These are phyloP conservation scores for human (Homo sapiens) DNA, from an alignment of 2,113 vertebrate species.

Conservation along the genomic window GRCh38 chr13:39945001-39945500, in stretches of 20 bases:
- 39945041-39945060: not conserved
- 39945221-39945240: not conserved
- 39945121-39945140: not conserved
- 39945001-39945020: not conserved
- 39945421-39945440: too few relatives aligned
- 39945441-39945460: too few relatives aligned
- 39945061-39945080: not conserved
- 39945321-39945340: not conserved
- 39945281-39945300: not conserved
- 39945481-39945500: too few relatives aligned
- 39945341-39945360: not conserved
- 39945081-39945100: not conserved
- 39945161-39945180: not conserved
- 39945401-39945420: too few relatives aligned
- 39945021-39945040: not conserved
- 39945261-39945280: not conserved
- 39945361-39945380: too few relatives aligned
- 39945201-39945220: not conserved
- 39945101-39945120: not conserved
- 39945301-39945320: not conserved
- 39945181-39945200: not conserved
- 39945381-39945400: too few relatives aligned
- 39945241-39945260: not conserved
- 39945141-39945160: not conserved
- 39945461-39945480: too few relatives aligned